These are phyloP conservation scores for Otis tarda DNA, from an alignment of 2,113 vertebrate genomes.

Conservation along the genomic window DNA sequence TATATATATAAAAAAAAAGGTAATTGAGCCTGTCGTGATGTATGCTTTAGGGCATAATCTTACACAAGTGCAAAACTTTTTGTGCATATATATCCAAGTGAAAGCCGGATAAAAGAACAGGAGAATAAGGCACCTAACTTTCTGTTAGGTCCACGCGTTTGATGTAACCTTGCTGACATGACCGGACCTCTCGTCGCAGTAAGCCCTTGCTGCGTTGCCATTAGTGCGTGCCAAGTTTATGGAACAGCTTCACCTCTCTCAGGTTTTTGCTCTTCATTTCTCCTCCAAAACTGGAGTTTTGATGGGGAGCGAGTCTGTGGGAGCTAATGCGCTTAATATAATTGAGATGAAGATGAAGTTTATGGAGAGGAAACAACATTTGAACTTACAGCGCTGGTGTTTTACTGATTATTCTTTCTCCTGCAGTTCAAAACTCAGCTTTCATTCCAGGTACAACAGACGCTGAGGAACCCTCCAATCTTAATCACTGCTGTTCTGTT, in stretches of 20 bases:
- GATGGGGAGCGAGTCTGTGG: too few species aligned
- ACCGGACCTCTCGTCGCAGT: background rate
- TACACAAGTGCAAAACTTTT: background rate
- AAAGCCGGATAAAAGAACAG: background rate
- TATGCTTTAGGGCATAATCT: background rate
- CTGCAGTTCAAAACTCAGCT: background rate
- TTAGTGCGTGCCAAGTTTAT: background rate
- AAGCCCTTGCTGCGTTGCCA: too few species aligned
- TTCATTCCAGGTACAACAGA: background rate
- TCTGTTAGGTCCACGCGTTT: fast-evolving
- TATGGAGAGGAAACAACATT: too few species aligned
- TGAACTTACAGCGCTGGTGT: background rate
- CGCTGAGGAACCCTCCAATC: background rate
- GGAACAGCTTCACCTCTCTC: background rate
- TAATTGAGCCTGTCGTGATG: background rate
- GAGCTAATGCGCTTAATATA: too few species aligned
- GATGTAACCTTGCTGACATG: fast-evolving
- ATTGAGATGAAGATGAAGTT: too few species aligned
- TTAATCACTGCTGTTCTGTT: background rate
- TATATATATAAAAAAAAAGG: fast-evolving
- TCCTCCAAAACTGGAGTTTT: background rate
- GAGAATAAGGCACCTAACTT: background rate
- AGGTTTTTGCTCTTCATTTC: background rate
- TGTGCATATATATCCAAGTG: background rate
- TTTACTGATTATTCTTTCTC: background rate